Conservation (phyloP, 2,113 vertebrate species). For the Cygnus atratus region DNA sequence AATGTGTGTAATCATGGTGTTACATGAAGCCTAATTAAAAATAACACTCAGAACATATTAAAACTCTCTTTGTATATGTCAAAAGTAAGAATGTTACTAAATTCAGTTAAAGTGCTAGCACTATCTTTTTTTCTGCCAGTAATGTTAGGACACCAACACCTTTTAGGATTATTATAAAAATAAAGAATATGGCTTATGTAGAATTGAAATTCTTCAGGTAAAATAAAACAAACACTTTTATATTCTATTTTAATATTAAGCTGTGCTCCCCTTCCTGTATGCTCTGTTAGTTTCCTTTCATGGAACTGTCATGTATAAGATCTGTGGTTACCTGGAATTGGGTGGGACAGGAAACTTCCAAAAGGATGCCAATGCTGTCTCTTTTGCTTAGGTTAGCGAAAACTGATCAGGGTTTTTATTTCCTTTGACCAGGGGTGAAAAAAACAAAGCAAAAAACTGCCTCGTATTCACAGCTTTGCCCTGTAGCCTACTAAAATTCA, state of each 20-base stretch:
- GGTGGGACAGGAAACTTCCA: constrained; percentile 11
- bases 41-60: background rate
- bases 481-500: constrained; percentile 33
- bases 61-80: background rate
- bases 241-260: constrained; percentile 13
- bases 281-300: background rate
- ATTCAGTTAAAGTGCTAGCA: background rate
- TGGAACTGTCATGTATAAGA: background rate
- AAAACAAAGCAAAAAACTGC: constrained; percentile 7
- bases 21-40: background rate
- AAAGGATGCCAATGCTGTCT: constrained; percentile 11
- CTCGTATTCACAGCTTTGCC: constrained; percentile 36
- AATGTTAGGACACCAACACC: background rate
- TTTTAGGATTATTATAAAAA: background rate
- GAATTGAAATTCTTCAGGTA: background rate
- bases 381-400: constrained; percentile 8
- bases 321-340: background rate
- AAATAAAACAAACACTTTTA: background rate
- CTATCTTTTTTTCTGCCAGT: background rate
- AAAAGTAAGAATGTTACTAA: background rate
- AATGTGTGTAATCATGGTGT: background rate
- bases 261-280: background rate
- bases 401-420: constrained; percentile 31
- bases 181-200: background rate
- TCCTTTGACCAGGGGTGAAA: background rate